phyloP scores from a whole-genome alignment of 2,113 vertebrate species.

The Monopterus albus region DNA sequence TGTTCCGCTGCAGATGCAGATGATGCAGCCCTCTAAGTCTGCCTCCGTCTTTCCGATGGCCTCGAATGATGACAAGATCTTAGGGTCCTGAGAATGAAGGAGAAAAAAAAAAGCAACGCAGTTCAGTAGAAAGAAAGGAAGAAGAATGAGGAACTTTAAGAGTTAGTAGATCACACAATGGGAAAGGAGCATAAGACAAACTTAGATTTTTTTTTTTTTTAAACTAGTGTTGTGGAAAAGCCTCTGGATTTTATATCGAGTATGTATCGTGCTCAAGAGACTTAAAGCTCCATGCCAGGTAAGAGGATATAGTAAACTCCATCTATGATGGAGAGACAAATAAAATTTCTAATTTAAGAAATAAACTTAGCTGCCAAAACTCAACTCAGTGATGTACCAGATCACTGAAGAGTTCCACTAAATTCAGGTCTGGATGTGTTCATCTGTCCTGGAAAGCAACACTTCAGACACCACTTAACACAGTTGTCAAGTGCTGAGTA shows the following conservation, averaged over 20 bases:
- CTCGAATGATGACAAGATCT: constrained; percentile 93
- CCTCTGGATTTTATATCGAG: neutral
- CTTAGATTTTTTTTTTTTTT: too few species aligned
- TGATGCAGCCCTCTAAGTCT: constrained; percentile 93
- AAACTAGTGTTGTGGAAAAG: neutral
- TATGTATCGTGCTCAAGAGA: neutral
- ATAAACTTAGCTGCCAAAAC: neutral
- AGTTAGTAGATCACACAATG: too few species aligned
- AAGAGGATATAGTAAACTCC: neutral
- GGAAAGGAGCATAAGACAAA: too few species aligned
- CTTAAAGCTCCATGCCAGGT: neutral
- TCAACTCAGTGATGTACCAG: neutral
- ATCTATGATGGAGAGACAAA: neutral
- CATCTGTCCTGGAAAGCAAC: neutral
- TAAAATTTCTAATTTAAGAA: neutral
- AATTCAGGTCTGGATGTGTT: neutral
- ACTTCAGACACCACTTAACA: constrained; percentile 2
- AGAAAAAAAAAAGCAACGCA: neutral
- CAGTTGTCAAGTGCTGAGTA: neutral
- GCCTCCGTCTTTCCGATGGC: constrained; percentile 90
- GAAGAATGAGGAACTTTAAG: too few species aligned
- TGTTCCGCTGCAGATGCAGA: constrained; percentile 95
- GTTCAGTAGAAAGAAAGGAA: neutral
- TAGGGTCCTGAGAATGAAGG: constrained; percentile 87
- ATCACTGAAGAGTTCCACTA: neutral